A percentile compares a stretch with the other conserved stretches of the same genome.
phyloP scores from a whole-genome alignment of 2,888 invertebrate genomes.

The Lypha dubia region DNA sequence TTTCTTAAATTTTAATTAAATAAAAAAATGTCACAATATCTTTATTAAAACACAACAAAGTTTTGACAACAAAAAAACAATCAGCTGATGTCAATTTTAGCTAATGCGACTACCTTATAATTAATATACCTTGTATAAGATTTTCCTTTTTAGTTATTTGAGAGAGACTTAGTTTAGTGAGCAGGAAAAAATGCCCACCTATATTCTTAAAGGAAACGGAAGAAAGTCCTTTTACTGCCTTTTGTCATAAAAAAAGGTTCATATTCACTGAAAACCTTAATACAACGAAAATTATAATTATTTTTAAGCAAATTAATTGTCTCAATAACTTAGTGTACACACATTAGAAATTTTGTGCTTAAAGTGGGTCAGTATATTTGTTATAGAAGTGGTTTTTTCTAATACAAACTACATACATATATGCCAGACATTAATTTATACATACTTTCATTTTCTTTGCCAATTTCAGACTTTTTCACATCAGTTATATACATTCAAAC shows the following conservation, averaged over 20 bases:
- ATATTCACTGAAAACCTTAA: conserved; percentile 27
- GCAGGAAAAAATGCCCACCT: conserved; percentile 63
- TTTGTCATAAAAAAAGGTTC: conserved; percentile 49
- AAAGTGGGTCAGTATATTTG: conserved; percentile 70
- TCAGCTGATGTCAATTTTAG: too few species aligned
- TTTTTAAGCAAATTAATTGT: conserved; percentile 39
- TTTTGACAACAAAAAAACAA: too few species aligned
- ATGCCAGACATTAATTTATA: conserved; percentile 54
- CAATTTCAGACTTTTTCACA: conserved; percentile 48
- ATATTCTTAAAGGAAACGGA: conserved; percentile 63
- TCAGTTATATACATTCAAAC: background rate
- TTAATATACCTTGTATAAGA: too few species aligned
- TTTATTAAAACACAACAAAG: too few species aligned
- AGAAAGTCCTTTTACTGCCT: conserved; percentile 69
- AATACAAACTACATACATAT: conserved; percentile 23
- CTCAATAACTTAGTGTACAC: conserved; percentile 39
- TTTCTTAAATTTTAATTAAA: too few species aligned
- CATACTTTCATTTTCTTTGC: conserved; percentile 36
- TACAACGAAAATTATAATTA: conserved; percentile 42
- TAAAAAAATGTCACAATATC: too few species aligned
- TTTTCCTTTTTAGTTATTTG: conserved; percentile 40
- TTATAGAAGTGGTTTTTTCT: conserved; percentile 58
- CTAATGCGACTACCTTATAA: too few species aligned
- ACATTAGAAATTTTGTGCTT: conserved; percentile 50
- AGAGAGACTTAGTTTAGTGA: conserved; percentile 48